Evolutionary conservation across 2,113 vertebrate species (phyloP).

Genomic region (Eubucco bourcierii): DNA sequence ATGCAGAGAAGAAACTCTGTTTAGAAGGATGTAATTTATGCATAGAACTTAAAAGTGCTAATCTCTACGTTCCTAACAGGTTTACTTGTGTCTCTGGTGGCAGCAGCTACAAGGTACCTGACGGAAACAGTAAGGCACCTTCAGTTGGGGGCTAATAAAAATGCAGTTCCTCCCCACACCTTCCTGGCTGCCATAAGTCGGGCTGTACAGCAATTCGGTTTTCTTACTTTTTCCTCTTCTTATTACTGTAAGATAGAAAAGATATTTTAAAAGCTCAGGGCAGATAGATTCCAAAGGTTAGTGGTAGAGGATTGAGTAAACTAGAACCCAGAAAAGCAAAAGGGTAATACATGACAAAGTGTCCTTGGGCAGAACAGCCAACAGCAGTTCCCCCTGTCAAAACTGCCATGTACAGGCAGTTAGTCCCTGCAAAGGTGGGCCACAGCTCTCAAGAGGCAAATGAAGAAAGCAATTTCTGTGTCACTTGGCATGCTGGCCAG

Average conservation of each 20-base stretch:
- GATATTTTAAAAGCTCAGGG: background rate
- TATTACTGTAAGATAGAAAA: background rate
- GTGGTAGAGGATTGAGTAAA: background rate
- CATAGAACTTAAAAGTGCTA: background rate
- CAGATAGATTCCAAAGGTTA: background rate
- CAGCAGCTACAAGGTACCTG: background rate
- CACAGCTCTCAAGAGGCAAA: accelerated
- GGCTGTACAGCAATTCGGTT: background rate
- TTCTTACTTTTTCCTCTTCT: background rate
- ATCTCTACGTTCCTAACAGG: background rate
- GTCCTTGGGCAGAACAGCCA: background rate
- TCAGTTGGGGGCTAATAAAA: background rate
- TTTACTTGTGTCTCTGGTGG: background rate
- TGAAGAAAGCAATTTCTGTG: background rate
- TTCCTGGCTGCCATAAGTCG: background rate
- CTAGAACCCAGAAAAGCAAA: background rate
- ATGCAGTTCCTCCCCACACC: accelerated
- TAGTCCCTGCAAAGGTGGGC: background rate
- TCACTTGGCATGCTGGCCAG: background rate
- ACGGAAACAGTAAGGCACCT: background rate
- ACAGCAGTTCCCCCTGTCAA: background rate
- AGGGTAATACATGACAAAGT: background rate
- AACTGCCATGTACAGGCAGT: accelerated
- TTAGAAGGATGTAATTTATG: background rate
- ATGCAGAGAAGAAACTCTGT: background rate